Evolutionary conservation across 53 echinoderm and acorn worm species (phyloP).

Genomic region (Crossaster papposus): DNA sequence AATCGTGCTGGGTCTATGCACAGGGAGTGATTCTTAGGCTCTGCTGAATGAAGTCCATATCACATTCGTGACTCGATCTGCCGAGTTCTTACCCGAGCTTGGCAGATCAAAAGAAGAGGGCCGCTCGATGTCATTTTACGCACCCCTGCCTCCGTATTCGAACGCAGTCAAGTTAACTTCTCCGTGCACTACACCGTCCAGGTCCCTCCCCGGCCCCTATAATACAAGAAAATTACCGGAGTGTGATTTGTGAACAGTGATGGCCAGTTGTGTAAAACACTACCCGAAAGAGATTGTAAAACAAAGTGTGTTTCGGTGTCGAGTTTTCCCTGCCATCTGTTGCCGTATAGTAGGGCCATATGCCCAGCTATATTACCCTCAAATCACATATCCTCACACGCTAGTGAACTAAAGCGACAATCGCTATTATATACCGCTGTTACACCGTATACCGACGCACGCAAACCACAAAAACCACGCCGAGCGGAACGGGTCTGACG

Average conservation of each 20-base stretch:
- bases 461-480: not conserved
- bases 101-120: constrained; percentile 1
- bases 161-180: not conserved
- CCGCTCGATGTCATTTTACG: not conserved
- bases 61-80: not conserved
- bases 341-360: constrained; percentile 44
- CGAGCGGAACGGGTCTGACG: not conserved
- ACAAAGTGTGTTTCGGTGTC: constrained; percentile 56
- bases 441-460: not conserved
- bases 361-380: constrained; percentile 46
- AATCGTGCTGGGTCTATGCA: no score
- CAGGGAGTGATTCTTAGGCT: not conserved
- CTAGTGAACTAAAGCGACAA: constrained; percentile 9
- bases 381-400: constrained; percentile 45
- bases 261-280: constrained; percentile 11
- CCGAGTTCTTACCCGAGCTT: not conserved
- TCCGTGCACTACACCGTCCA: not conserved
- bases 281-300: constrained; percentile 41
- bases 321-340: constrained; percentile 44
- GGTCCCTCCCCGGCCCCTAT: not conserved
- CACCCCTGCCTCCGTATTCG: not conserved
- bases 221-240: not conserved
- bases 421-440: not conserved
- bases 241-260: constrained; percentile 27
- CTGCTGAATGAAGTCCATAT: not conserved